Evolutionary conservation across 2,888 invertebrate genomes (phyloP), one percentile per base, ranked within the genome.

Genomic region (Polydrusus tereticollis): DNA sequence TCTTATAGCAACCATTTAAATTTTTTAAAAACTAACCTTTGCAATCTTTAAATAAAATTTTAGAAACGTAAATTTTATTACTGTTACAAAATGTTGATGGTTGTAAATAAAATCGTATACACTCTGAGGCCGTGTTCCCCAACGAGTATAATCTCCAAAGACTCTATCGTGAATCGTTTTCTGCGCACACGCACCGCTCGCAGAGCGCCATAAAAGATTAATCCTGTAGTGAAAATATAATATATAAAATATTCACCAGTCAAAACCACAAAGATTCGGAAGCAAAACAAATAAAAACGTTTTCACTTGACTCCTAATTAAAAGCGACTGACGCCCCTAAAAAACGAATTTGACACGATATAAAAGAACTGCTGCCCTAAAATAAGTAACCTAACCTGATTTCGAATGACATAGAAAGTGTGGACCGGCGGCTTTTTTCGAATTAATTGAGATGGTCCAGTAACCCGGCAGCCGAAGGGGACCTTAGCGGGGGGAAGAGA

Each of bases 361-460:
- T 47, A 47, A 62, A 62, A 62, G 47, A 62, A 62, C 62, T 47
- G 45, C 47, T 62, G 47, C 62, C 62, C 62, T 29, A 62, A 62
- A 62, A 62, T 62, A 71, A 71, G 72, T 57, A 72, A 72, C 67
- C 29, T 64, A 75, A 77, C 76, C 72, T 68, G 72, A 76, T 77
- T 77, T 76, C 70, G 65, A 69, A 72, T 70, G 75, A 75, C 69
- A 76, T 74, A 71, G 72, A 71, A 74, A 77, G 76, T 69, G 74
- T 66, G 75, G 72, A 74, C 69, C 69, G 67, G 63, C 60, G 70
- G 67, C 50, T 70, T 72, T 73, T 70, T 64, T 60, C 26, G 50
- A 74, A 71, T 71, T 73, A 76, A 75, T 74, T 69, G 77, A 76
- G 76, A 76, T 72, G 77, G 75, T 75, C 78, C 73, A 74, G 72